Evolutionary conservation across 2,113 vertebrate genomes (phyloP).

Genomic region (Rhinopomastus cyanomelas): DNA sequence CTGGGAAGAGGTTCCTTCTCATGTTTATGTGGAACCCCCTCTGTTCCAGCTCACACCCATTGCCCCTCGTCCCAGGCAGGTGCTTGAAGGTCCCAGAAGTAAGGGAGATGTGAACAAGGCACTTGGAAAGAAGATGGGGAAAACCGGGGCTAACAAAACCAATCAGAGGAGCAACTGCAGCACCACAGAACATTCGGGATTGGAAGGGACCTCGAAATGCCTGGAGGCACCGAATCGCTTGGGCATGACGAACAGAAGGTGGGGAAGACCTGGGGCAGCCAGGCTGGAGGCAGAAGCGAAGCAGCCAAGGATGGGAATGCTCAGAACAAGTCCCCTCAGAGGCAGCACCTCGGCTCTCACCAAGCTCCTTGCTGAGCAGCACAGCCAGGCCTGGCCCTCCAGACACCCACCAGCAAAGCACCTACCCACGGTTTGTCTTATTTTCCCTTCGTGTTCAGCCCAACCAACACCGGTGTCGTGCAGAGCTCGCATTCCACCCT

Average conservation of each 20-base stretch:
- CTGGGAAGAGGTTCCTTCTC: too few species aligned
- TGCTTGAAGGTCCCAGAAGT: background rate
- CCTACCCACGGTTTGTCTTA: rapidly evolving
- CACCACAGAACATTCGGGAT: too few species aligned
- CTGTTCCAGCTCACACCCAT: too few species aligned
- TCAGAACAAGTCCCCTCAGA: background rate
- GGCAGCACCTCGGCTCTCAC: rapidly evolving
- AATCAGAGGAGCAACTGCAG: too few species aligned
- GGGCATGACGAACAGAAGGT: background rate
- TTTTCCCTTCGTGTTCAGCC: background rate
- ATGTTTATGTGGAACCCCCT: too few species aligned
- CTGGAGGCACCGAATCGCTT: background rate
- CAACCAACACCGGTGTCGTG: background rate
- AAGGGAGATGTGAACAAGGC: background rate
- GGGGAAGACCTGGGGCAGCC: background rate
- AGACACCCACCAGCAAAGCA: background rate
- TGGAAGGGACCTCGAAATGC: too few species aligned
- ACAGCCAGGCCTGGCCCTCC: background rate
- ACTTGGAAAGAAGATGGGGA: background rate
- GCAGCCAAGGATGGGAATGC: background rate
- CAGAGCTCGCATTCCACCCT: background rate
- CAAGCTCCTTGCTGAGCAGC: too few species aligned
- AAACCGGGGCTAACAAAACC: background rate
- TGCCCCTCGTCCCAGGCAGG: too few species aligned
- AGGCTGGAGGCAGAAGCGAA: background rate